These are phyloP conservation scores for Nyctibius grandis DNA, from an alignment of 2,797 vertebrate species.

Conservation along the genomic window DNA sequence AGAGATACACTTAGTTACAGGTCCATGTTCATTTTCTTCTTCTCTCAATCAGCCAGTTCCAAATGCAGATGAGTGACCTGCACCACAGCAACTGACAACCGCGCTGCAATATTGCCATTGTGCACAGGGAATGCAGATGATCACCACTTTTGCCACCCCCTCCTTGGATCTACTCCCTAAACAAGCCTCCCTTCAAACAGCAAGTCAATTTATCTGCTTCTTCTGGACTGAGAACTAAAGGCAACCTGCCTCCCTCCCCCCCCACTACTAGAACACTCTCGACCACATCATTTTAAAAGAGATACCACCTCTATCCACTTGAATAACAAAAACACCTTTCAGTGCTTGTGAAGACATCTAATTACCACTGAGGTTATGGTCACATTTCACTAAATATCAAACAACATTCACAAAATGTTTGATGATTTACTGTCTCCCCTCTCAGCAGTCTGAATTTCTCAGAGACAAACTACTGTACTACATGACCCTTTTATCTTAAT, in stretches of 20 bases:
- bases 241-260: no score
- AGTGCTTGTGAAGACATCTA: not conserved
- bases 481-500: not conserved
- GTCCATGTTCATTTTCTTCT: not conserved
- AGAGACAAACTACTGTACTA: not conserved
- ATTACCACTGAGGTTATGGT: not conserved
- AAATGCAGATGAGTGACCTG: not conserved
- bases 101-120: not conserved
- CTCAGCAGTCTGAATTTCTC: not conserved
- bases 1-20: not conserved
- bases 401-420: not conserved
- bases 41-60: not conserved
- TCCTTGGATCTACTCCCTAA: not conserved
- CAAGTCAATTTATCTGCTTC: not conserved
- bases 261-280: not conserved
- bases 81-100: not conserved
- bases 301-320: no score
- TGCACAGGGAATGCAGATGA: not conserved
- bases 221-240: not conserved
- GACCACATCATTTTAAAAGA: not conserved
- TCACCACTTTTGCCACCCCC: not conserved
- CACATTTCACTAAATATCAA: not conserved
- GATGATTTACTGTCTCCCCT: not conserved
- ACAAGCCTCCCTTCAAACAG: not conserved
- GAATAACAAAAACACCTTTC: not conserved